phyloP scores from a whole-genome alignment of 2,797 vertebrate genomes.

The Margarornis squamiger region DNA sequence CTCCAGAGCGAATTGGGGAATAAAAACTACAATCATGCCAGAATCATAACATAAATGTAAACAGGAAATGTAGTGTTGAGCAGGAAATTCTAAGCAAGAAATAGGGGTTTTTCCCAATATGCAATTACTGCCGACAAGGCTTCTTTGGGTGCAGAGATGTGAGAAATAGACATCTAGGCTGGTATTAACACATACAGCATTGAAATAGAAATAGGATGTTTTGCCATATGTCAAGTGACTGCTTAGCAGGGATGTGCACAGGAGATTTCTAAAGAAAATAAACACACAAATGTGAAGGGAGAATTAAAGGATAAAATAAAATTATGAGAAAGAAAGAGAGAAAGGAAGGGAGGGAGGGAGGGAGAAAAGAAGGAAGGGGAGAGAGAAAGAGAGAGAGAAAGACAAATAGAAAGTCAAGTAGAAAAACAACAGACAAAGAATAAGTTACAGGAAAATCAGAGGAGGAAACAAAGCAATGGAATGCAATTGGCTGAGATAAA shows the following conservation, averaged over 20 bases:
- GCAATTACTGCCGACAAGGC: background rate
- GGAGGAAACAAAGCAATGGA: background rate
- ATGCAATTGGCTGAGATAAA: background rate
- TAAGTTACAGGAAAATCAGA: background rate
- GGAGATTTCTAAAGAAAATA: background rate
- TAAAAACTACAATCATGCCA: background rate
- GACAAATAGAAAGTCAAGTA: background rate
- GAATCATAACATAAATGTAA: background rate
- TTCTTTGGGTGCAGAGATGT: background rate
- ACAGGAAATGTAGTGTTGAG: background rate
- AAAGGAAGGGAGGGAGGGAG: too few species aligned
- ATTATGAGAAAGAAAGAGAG: background rate
- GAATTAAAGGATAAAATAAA: background rate
- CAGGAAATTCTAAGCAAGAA: background rate
- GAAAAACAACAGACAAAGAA: background rate
- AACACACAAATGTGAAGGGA: background rate
- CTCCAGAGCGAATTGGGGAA: background rate
- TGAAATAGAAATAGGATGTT: background rate
- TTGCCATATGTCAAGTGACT: background rate
- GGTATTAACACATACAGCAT: background rate
- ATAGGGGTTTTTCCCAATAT: accelerated
- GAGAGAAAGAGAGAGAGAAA: background rate
- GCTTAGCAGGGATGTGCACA: background rate
- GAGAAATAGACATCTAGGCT: background rate
- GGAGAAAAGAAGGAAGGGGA: background rate